A percentile compares a stretch with the other conserved stretches of the same genome.
Evolutionary conservation across 2,113 vertebrate genomes (phyloP).

Genomic region (Trichechus manatus): DNA sequence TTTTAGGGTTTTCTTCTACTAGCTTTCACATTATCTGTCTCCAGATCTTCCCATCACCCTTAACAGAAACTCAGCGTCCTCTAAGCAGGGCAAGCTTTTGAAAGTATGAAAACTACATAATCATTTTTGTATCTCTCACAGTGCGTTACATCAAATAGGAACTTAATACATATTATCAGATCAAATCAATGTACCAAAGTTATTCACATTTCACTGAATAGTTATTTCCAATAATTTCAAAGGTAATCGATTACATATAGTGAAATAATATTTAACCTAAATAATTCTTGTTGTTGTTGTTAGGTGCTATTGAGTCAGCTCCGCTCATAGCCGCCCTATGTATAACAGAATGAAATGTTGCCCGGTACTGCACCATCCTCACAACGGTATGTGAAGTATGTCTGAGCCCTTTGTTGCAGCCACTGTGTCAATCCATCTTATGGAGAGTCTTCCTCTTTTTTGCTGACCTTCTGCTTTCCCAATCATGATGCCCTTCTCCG

Average conservation of each 20-base stretch:
- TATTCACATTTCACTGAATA: not conserved
- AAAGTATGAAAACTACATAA: conserved; percentile 11
- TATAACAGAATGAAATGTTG: not conserved
- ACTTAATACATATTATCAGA: not conserved
- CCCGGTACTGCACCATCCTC: not conserved
- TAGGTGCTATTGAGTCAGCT: not conserved
- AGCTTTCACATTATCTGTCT: not conserved
- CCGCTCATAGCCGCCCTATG: not conserved
- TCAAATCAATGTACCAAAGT: conserved; percentile 3
- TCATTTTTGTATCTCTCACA: not conserved
- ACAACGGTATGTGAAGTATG: not conserved
- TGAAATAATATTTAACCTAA: not conserved
- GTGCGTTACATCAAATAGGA: not conserved
- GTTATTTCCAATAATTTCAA: conserved; percentile 46
- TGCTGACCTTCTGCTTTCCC: not conserved
- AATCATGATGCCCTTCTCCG: not conserved
- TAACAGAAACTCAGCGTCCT: not conserved
- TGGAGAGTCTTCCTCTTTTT: not conserved
- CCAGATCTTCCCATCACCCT: not conserved
- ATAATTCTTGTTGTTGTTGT: not conserved
- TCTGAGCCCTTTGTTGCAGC: not conserved
- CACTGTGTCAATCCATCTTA: too few relatives aligned
- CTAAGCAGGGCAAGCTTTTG: not conserved
- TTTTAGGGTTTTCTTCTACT: not conserved
- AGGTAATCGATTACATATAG: not conserved